Conservation (phyloP, 2,888 invertebrate species). For the Macropis europaea region DNA sequence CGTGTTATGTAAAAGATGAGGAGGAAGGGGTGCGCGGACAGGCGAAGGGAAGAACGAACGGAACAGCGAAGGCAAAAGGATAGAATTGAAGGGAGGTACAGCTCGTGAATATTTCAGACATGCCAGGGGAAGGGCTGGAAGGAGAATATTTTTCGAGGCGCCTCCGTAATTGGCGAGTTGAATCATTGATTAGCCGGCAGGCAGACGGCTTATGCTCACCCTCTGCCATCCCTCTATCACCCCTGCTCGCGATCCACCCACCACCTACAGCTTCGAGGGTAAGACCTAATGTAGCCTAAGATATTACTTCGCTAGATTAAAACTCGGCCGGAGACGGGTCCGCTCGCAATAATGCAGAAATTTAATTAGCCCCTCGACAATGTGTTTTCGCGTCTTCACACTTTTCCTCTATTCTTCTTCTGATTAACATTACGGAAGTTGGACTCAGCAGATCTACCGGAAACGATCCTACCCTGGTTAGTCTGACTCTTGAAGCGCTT, state of each 20-base stretch:
- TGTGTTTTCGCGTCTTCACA: conserved; percentile 57
- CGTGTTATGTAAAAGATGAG: conserved; percentile 22
- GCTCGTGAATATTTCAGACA: conserved; percentile 60
- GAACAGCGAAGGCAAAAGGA: conserved; percentile 35
- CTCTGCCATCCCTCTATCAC: conserved; percentile 42
- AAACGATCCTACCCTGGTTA: neutral
- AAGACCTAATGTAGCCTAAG: conserved; percentile 72
- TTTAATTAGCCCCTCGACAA: conserved; percentile 65
- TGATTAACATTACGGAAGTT: conserved; percentile 2
- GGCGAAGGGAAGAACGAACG: conserved; percentile 10
- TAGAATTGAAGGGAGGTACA: conserved; percentile 57
- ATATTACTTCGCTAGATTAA: conserved; percentile 74
- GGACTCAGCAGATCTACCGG: neutral
- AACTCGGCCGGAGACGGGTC: conserved; percentile 56
- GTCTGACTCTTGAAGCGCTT: too few species aligned
- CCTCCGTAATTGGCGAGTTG: conserved; percentile 76
- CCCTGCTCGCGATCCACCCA: conserved; percentile 41
- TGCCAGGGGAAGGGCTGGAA: conserved; percentile 26
- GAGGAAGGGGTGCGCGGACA: neutral
- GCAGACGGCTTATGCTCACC: conserved; percentile 65
- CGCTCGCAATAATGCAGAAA: conserved; percentile 66
- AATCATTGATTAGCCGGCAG: conserved; percentile 76
- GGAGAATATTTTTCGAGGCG: conserved; percentile 73
- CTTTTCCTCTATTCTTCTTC: conserved; percentile 14
- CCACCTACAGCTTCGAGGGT: conserved; percentile 45